Conservation (phyloP, 2,888 invertebrate species). For the Ectobius pallidus region DNA sequence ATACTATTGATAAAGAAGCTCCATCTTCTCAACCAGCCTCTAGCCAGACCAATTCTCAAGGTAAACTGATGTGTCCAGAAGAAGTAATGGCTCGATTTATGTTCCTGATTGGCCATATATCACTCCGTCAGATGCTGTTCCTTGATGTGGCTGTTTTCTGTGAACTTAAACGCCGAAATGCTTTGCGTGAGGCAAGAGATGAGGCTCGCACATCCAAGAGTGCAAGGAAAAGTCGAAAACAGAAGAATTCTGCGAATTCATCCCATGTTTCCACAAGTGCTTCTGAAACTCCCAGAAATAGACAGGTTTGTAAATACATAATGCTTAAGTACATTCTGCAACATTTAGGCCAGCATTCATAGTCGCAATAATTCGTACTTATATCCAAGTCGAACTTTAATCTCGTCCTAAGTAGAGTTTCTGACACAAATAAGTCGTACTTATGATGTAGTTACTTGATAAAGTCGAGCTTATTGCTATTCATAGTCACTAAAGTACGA, state of each 20-base stretch:
- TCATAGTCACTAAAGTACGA: no score
- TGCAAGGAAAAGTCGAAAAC: not conserved
- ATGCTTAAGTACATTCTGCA: no score
- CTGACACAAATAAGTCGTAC: no score
- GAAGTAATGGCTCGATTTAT: slow-evolving; percentile 53
- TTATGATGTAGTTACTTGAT: no score
- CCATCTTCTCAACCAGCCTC: not conserved
- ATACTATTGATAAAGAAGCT: not conserved
- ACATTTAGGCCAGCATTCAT: no score
- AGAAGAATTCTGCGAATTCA: not conserved
- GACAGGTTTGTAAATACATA: slow-evolving; percentile 9
- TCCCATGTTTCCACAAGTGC: slow-evolving; percentile 18
- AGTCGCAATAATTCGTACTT: no score
- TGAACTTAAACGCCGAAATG: slow-evolving; percentile 74
- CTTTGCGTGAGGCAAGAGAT: slow-evolving; percentile 53
- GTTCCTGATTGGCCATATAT: slow-evolving; percentile 74
- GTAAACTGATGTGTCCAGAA: not conserved
- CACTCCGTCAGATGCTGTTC: slow-evolving; percentile 76
- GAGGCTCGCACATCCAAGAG: not conserved
- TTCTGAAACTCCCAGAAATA: slow-evolving; percentile 20
- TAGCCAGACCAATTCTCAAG: not conserved
- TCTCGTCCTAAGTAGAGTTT: no score
- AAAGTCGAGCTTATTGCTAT: no score
- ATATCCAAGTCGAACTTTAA: no score
- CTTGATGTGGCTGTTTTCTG: slow-evolving; percentile 83